phyloP scores from a whole-genome alignment of 2,797 vertebrate genomes.

The Atherinosoma microstoma region DNA sequence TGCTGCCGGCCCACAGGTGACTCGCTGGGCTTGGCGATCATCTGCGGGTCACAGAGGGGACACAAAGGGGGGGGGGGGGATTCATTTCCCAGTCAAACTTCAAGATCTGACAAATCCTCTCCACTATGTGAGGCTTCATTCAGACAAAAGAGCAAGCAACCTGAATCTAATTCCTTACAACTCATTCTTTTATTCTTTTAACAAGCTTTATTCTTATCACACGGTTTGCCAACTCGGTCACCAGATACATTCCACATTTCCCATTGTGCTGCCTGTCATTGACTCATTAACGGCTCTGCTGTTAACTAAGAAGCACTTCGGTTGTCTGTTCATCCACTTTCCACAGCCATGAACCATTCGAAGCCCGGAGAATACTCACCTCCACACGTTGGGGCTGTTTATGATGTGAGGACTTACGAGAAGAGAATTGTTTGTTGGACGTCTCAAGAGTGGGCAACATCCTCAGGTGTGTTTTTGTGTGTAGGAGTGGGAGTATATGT shows the following conservation, averaged over 20 bases:
- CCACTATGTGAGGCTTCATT: constrained; percentile 36
- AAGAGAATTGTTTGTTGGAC: constrained; percentile 29
- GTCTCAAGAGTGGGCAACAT: constrained; percentile 25
- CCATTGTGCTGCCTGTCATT: constrained; percentile 43
- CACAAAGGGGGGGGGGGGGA: not conserved
- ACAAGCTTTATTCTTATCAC: constrained; percentile 74
- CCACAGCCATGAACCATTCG: constrained; percentile 6
- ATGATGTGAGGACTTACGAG: constrained; percentile 9
- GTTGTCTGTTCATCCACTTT: constrained; percentile 46
- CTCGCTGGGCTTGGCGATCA: constrained; percentile 91
- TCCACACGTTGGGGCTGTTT: constrained; percentile 5
- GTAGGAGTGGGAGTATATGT: constrained; percentile 7
- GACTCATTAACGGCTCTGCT: constrained; percentile 35
- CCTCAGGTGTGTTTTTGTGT: constrained; percentile 53
- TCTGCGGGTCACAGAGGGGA: constrained; percentile 76
- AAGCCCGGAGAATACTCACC: not conserved
- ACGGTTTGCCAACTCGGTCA: constrained; percentile 44
- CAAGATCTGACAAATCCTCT: constrained; percentile 56
- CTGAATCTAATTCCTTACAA: constrained; percentile 58
- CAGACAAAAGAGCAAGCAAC: constrained; percentile 20
- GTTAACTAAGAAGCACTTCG: constrained; percentile 34
- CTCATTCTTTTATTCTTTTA: constrained; percentile 66
- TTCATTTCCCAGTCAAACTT: constrained; percentile 55
- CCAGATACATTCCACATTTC: constrained; percentile 63
- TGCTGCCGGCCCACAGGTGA: constrained; percentile 89